Evolutionary conservation across 2,113 vertebrate species (phyloP), one percentile per base, ranked within the genome.

Genomic region (Coptodon rendalli): DNA sequence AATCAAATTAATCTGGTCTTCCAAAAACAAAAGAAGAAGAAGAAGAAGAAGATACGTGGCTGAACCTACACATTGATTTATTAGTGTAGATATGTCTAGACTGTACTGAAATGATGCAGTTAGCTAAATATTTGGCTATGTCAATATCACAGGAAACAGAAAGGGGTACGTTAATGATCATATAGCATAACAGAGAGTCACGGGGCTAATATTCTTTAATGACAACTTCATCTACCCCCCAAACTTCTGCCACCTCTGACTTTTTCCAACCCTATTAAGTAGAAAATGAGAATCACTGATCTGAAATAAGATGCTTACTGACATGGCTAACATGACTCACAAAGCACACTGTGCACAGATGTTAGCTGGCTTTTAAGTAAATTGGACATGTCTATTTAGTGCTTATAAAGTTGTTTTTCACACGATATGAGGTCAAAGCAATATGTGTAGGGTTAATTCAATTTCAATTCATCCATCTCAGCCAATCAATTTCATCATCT

Each of bases 291-390:
- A 93, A 56, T 24, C 78, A 2, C 19, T 92, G 93, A 94, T 91
- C 89, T 94, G 91, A 89, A 71, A 87, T 22, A 68, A 68, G 82
- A 95, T 90, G 93, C 82, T 93, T 86, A 31, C 78, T 93, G 94
- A 95, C 93, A 91, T 76, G 82, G 61, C 81, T 83, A 85, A 91
- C 53, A 0, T 24, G 81, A 68, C 54, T 63, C 83, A 82, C 19
- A 89, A 84, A 88, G 84, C 76, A 82, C 88, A 73, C 17, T 81
- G 63, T 40, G 82, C 61, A 80, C 78, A 84, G 87, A 91, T 83
- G 84, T 86, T 86, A 61, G 81, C 34, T 50, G 36, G 73, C 63
- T 53, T 89, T 88, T 83, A 76, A 78, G 83, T 85, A 63, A 59
- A 84, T 3, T 36, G 53, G 34, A 38, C 38, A 9, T 12, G 38